Evolutionary conservation across 2,113 vertebrate species (phyloP), one percentile per base, ranked within the genome.

Genomic region (Corapipo altera): DNA sequence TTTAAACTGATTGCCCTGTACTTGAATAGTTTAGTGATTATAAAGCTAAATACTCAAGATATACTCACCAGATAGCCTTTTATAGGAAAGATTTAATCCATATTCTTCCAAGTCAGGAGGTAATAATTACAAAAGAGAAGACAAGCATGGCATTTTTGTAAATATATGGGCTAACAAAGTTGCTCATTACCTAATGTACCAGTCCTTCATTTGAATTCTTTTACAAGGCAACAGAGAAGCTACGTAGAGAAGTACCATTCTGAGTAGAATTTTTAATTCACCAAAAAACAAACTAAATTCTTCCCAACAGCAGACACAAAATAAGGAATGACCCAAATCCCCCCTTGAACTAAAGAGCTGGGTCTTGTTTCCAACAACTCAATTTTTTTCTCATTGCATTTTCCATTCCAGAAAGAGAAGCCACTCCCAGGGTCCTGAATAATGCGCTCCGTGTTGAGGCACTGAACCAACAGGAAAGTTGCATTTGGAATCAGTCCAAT

Each of bases 391-490:
- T 51, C 35, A 24, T 2, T 33, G 33, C 14, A 30, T 72, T 78
- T 75, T 67, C 22, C n/a, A 52, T 41, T 51, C 49, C 59, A 74
- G 58, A 75, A 84, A 39, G 58, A 70, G 61, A 61, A 76, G 26
- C 11, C 51, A n/a, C 8, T 70, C n/a, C n/a, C 26, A n/a, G 1
- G 6, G 43, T 23, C 55, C 75, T 55, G 62, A 84, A 57, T 32
- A 86, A 67, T 0, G 1, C 32, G 23, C 39, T 79, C 43, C 54
- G 12, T 0, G 0, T 13, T 4, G 15, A 91, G 43, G 43, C 67
- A 73, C 49, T 55, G 74, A 89, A 82, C 48, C 46, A 51, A 70
- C 10, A 57, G 37, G 41, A 76, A 88, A 3, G 1, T 58, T 94
- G 70, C 14, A 9, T 64, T 80, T 65, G 41, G 18, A 73, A 54